These are phyloP conservation scores for Atethmia centrago DNA, from an alignment of 2,888 invertebrate genomes.

Conservation along the genomic window DNA sequence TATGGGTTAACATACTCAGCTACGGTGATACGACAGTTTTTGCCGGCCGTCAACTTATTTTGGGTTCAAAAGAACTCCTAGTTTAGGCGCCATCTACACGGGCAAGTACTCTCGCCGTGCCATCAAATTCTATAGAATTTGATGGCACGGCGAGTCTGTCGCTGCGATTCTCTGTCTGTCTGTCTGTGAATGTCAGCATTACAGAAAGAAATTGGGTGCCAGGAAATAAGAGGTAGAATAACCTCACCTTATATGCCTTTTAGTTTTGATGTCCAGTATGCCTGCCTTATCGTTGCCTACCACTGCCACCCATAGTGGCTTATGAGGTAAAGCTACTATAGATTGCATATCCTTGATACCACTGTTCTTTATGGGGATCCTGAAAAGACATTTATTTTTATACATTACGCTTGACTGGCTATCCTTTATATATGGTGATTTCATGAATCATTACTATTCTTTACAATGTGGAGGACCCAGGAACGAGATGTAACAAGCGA, in stretches of 20 bases:
- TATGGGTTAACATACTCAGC: not conserved
- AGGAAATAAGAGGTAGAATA: not conserved
- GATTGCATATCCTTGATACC: conserved; percentile 93
- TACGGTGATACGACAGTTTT: not conserved
- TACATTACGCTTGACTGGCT: not conserved
- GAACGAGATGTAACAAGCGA: not conserved
- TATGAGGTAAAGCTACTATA: conserved; percentile 95
- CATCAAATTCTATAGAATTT: too few species aligned
- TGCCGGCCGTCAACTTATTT: not conserved
- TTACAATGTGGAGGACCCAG: not conserved
- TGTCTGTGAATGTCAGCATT: not conserved
- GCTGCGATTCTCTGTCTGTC: too few species aligned
- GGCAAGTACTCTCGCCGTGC: too few species aligned
- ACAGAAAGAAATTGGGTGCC: not conserved
- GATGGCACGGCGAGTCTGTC: too few species aligned
- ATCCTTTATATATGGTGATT: not conserved
- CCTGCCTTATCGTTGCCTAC: conserved; percentile 97
- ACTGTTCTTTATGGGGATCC: conserved; percentile 88
- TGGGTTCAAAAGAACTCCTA: not conserved
- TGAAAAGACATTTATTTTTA: conserved; percentile 63
- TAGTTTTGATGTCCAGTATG: conserved; percentile 96
- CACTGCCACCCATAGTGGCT: conserved; percentile 95
- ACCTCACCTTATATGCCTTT: conserved; percentile 94
- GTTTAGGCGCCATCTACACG: too few species aligned
- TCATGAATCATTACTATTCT: not conserved